Conservation (phyloP, 2,797 vertebrate species). For the Pterois miles region DNA sequence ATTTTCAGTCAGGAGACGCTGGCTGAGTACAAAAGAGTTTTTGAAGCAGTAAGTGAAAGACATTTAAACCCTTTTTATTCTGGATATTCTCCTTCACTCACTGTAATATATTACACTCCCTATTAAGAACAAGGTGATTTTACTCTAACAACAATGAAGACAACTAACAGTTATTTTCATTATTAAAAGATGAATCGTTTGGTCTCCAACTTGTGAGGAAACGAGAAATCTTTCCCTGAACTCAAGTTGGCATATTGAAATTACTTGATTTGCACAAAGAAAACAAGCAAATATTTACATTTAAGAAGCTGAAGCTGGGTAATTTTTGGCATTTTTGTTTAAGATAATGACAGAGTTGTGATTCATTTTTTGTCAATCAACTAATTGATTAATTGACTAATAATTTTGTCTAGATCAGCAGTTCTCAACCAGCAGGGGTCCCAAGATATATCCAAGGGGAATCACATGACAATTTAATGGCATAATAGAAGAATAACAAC, state of each 20-base stretch:
- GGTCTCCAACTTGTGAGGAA: no score
- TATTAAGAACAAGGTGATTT: background rate
- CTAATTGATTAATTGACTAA: no score
- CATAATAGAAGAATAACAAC: background rate
- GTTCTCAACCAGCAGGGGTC: background rate
- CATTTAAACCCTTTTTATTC: constrained; percentile 71
- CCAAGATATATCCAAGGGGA: background rate
- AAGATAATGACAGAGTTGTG: no score
- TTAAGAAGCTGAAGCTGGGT: no score
- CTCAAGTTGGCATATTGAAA: background rate
- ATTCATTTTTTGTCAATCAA: background rate
- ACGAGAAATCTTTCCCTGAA: background rate
- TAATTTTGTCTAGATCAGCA: background rate
- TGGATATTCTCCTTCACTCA: constrained; percentile 29
- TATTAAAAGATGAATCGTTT: background rate
- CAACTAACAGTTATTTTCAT: background rate
- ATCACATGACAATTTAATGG: background rate
- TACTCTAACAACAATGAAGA: background rate
- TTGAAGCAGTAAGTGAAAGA: constrained; percentile 92
- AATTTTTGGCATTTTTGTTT: background rate
- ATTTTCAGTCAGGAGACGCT: constrained; percentile 94
- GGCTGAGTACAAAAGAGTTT: constrained; percentile 91
- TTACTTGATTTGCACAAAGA: no score
- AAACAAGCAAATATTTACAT: background rate
- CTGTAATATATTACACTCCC: constrained; percentile 1